These are phyloP conservation scores for Tyto alba DNA, from an alignment of 2,113 vertebrate species.

Conservation along the genomic window DNA sequence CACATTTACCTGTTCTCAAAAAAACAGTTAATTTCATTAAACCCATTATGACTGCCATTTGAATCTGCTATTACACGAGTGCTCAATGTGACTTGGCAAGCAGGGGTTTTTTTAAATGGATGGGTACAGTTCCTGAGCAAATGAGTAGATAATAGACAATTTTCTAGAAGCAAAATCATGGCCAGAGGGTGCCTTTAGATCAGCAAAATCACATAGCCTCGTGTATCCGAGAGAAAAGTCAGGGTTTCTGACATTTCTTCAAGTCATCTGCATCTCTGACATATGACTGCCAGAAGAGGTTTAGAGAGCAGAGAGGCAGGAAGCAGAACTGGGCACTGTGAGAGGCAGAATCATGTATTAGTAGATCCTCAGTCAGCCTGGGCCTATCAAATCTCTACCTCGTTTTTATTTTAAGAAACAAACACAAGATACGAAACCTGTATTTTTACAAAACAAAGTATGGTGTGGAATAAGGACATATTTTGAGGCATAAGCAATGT, in stretches of 20 bases:
- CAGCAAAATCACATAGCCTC: neutral
- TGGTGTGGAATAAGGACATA: neutral
- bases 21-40: neutral
- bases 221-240: neutral
- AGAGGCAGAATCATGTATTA: neutral
- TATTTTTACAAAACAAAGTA: neutral
- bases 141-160: neutral
- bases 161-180: neutral
- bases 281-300: neutral
- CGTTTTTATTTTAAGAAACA: neutral
- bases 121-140: neutral
- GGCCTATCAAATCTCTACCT: neutral
- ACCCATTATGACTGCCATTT: neutral
- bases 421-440: neutral
- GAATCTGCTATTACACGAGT: neutral
- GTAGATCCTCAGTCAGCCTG: neutral
- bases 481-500: neutral
- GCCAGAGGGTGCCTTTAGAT: neutral
- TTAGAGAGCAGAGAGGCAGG: neutral
- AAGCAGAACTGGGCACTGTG: neutral
- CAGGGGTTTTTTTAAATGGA: neutral
- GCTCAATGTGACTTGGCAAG: neutral
- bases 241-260: neutral
- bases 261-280: neutral
- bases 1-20: neutral